These are phyloP conservation scores for Emydocephalus ijimae DNA, from an alignment of 2,113 vertebrate genomes.

Conservation along the genomic window DNA sequence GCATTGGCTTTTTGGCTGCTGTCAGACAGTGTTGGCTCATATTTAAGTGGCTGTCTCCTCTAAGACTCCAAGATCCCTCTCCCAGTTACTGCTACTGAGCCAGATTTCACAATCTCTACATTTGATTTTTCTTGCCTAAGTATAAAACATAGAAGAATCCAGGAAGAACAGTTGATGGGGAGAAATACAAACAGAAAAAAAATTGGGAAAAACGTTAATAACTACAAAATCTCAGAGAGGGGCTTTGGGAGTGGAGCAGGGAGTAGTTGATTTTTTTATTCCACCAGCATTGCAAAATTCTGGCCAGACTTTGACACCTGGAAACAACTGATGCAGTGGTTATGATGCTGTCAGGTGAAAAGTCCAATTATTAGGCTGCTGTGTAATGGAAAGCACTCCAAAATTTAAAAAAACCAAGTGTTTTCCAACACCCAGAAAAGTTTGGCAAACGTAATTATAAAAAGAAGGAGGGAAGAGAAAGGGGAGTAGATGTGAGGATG, in stretches of 20 bases:
- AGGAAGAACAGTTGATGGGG: neutral
- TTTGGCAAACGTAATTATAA: no score
- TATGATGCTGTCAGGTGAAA: neutral
- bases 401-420: conserved; percentile 23
- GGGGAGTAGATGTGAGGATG: neutral
- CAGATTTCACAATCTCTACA: neutral
- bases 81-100: neutral
- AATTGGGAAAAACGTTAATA: neutral
- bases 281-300: neutral
- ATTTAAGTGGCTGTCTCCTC: neutral
- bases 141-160: neutral
- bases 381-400: conserved; percentile 31
- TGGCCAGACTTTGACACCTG: neutral
- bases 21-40: neutral
- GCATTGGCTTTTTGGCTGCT: neutral
- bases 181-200: neutral
- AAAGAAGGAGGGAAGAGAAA: neutral
- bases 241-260: neutral
- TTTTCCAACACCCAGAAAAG: conserved; percentile 7
- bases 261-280: neutral
- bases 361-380: conserved; percentile 12
- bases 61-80: neutral
- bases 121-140: neutral
- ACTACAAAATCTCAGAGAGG: neutral
- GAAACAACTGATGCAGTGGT: neutral